phyloP scores from a whole-genome alignment of 2,888 invertebrate species.

The Drosophila peninsularis region DNA sequence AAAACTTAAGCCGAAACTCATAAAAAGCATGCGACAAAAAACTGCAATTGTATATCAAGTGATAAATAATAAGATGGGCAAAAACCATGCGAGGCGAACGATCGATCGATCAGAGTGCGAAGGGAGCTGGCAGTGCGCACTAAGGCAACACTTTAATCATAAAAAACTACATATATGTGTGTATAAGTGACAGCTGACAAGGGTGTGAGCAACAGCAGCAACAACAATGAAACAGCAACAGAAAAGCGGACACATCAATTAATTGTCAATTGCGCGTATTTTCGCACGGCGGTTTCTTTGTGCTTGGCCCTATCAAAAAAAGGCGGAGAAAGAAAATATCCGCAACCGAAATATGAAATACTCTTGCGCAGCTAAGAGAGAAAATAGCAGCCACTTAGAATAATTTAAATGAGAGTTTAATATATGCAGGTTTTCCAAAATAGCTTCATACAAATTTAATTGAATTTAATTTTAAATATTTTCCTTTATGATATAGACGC shows the following conservation, averaged over 20 bases:
- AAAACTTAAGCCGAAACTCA: constrained; percentile 59
- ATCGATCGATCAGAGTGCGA: constrained; percentile 44
- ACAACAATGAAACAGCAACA: constrained; percentile 40
- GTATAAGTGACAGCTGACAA: constrained; percentile 76
- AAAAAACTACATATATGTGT: constrained; percentile 25
- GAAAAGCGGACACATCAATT: constrained; percentile 79
- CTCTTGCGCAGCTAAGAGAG: too few species aligned
- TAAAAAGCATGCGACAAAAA: constrained; percentile 40
- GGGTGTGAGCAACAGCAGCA: constrained; percentile 70
- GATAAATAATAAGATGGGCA: constrained; percentile 70
- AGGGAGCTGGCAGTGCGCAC: constrained; percentile 48
- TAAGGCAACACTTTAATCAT: constrained; percentile 65
- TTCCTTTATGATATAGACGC: too few species aligned
- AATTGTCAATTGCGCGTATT: constrained; percentile 80
- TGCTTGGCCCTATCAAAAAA: constrained; percentile 44
- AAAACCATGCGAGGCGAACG: constrained; percentile 41
- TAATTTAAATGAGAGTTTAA: too few species aligned
- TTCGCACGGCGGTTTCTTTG: constrained; percentile 80
- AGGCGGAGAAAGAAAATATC: constrained; percentile 13
- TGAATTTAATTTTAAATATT: too few species aligned
- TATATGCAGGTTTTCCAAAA: too few species aligned
- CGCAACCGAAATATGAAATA: not conserved
- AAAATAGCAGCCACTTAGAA: too few species aligned
- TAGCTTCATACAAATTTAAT: too few species aligned
- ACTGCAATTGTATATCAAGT: constrained; percentile 69